phyloP scores from a whole-genome alignment of 2,888 invertebrate genomes.

The Drosophila maculinotata region DNA sequence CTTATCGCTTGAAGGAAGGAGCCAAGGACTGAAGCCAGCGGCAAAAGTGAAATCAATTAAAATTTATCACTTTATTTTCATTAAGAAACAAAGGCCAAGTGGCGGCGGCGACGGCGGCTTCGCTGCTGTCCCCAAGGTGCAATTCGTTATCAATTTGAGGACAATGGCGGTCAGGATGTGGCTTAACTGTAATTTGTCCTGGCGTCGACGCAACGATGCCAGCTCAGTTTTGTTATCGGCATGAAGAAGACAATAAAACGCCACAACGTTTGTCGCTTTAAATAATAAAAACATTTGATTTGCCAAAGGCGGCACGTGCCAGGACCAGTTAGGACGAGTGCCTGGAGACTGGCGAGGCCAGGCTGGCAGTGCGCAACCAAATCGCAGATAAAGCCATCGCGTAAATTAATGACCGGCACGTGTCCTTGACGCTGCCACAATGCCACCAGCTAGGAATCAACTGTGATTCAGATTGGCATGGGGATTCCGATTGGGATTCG shows the following conservation, averaged over 20 bases:
- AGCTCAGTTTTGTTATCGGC: constrained; percentile 51
- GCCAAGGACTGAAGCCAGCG: constrained; percentile 27
- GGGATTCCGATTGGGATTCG: constrained; percentile 21
- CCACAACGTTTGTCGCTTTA: constrained; percentile 72
- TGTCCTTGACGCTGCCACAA: constrained; percentile 61
- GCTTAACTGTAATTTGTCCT: constrained; percentile 77
- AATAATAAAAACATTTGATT: constrained; percentile 82
- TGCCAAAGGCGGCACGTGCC: constrained; percentile 76
- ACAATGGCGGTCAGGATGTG: constrained; percentile 80
- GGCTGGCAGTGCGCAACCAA: constrained; percentile 70
- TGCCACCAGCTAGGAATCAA: constrained; percentile 23
- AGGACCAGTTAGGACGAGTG: constrained; percentile 28
- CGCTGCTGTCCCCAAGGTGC: constrained; percentile 70
- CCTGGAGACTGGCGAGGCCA: constrained; percentile 12
- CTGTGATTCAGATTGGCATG: constrained; percentile 16
- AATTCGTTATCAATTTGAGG: constrained; percentile 76
- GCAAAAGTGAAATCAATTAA: constrained; percentile 75
- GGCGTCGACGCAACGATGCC: constrained; percentile 32
- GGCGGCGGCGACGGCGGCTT: not conserved
- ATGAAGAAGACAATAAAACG: constrained; percentile 71
- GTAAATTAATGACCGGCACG: constrained; percentile 84
- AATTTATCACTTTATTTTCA: constrained; percentile 77
- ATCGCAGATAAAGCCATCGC: constrained; percentile 75
- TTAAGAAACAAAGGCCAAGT: constrained; percentile 52
- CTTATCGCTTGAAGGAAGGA: constrained; percentile 43